phyloP scores from a whole-genome alignment of 2,113 vertebrate genomes.

The Echinops telfairi region DNA sequence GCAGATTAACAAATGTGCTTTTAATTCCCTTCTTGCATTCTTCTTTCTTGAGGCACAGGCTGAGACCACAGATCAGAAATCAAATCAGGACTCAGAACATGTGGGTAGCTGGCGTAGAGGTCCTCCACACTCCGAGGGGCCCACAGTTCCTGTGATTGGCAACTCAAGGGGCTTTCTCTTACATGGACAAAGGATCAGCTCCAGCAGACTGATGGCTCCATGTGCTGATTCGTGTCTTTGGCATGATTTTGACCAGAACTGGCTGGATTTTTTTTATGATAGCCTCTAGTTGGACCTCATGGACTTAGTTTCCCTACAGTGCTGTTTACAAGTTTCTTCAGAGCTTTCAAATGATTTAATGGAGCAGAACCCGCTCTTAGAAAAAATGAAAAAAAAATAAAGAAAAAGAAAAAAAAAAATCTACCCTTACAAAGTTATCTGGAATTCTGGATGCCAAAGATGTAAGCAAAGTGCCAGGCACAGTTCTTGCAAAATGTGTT shows the following conservation, averaged over 20 bases:
- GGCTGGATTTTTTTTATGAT: not conserved
- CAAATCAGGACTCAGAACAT: not conserved
- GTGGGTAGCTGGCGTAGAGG: not conserved
- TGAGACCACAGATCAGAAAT: slow-evolving; percentile 51
- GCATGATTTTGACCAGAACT: not conserved
- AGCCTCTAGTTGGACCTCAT: not conserved
- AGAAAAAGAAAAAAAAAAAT: not conserved
- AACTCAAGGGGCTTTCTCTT: slow-evolving; percentile 24
- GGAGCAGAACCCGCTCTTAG: not conserved
- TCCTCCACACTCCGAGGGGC: not conserved
- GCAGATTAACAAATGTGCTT: slow-evolving; percentile 46
- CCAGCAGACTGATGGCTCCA: not conserved
- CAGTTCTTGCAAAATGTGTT: not conserved
- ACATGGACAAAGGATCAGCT: not conserved
- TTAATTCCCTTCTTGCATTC: slow-evolving; percentile 26
- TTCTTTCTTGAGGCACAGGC: slow-evolving; percentile 23
- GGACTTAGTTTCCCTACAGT: slow-evolving; percentile 4
- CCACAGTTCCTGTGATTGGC: not conserved
- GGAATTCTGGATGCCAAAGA: not conserved
- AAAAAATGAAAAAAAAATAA: not conserved
- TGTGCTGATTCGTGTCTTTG: not conserved
- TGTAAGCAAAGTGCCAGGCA: not conserved
- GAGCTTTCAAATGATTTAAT: not conserved
- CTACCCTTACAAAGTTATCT: not conserved
- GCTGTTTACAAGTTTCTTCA: not conserved